A percentile compares a stretch with the other conserved stretches of the same genome.
phyloP scores from a whole-genome alignment of 2,797 vertebrate genomes.

The Tragopan temminckii region DNA sequence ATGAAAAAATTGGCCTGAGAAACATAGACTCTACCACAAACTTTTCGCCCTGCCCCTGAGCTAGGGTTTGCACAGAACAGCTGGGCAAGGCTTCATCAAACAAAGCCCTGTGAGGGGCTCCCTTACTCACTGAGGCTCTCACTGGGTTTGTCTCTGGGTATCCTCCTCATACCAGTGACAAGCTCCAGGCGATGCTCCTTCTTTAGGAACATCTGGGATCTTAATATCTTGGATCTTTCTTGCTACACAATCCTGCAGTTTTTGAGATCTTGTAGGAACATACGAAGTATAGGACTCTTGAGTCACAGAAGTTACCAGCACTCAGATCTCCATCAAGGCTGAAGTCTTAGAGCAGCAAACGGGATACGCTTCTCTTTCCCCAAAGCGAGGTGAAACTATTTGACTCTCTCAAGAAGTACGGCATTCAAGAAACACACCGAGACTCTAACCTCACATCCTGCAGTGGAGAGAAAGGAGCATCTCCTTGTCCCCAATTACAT shows the following conservation, averaged over 20 bases:
- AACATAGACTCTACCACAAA: neutral
- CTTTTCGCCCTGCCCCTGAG: neutral
- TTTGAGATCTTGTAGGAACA: neutral
- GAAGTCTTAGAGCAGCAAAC: neutral
- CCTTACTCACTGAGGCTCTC: neutral
- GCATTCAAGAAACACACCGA: neutral
- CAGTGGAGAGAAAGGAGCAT: neutral
- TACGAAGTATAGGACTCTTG: neutral
- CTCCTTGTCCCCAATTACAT: neutral
- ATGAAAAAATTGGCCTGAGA: neutral
- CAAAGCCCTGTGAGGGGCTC: neutral
- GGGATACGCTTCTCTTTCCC: neutral
- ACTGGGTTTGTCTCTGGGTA: neutral
- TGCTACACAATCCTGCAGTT: neutral
- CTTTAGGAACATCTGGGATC: rapidly evolving
- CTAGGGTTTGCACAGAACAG: neutral
- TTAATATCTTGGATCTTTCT: neutral
- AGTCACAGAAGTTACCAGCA: neutral
- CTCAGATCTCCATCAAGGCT: neutral
- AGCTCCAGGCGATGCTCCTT: neutral
- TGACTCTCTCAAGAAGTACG: neutral
- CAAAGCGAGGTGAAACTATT: neutral
- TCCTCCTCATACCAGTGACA: rapidly evolving
- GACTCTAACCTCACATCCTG: neutral
- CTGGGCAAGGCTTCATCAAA: neutral